phyloP scores from a whole-genome alignment of 37 sponge, comb jelly and placozoan genomes.

The Chondrilla cf. caribensis region DNA sequence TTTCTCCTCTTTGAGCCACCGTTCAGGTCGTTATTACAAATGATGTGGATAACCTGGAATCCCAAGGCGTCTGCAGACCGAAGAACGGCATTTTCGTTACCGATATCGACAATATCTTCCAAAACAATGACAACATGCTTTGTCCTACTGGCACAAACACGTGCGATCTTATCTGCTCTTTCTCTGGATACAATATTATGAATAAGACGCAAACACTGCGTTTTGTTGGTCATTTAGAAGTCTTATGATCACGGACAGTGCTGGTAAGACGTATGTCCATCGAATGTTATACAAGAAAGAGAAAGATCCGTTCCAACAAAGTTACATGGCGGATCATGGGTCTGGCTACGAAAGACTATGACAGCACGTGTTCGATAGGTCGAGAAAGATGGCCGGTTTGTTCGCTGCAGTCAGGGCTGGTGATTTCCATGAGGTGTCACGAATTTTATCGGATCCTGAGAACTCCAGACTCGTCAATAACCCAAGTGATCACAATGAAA shows the following conservation, averaged over 20 bases:
- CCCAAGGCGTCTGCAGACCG: constrained; percentile 78
- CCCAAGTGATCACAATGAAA: constrained; percentile 16
- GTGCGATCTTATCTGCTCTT: too few species aligned
- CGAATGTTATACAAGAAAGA: too few species aligned
- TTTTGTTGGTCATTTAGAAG: too few species aligned
- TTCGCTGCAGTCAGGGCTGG: constrained; percentile 1
- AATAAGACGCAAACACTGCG: too few species aligned
- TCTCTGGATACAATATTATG: too few species aligned
- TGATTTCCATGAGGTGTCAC: not conserved
- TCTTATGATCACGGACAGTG: too few species aligned
- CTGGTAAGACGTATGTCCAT: too few species aligned
- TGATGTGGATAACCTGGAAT: constrained; percentile 42
- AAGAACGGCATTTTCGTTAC: constrained; percentile 65
- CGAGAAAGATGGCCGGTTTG: not conserved
- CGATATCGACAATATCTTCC: constrained; percentile 53
- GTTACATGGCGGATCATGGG: too few species aligned
- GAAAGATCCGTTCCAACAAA: too few species aligned
- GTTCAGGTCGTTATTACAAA: not conserved
- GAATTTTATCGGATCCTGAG: not conserved
- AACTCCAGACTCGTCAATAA: constrained; percentile 18
- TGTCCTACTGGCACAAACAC: constrained; percentile 25
- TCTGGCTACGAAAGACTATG: too few species aligned
- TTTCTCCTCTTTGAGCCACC: not conserved
- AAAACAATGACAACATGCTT: constrained; percentile 44
- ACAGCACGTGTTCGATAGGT: too few species aligned